Evolutionary conservation across 1,140 invertebrate genomes (phyloP).

Genomic region (Magallana ariakensis): DNA sequence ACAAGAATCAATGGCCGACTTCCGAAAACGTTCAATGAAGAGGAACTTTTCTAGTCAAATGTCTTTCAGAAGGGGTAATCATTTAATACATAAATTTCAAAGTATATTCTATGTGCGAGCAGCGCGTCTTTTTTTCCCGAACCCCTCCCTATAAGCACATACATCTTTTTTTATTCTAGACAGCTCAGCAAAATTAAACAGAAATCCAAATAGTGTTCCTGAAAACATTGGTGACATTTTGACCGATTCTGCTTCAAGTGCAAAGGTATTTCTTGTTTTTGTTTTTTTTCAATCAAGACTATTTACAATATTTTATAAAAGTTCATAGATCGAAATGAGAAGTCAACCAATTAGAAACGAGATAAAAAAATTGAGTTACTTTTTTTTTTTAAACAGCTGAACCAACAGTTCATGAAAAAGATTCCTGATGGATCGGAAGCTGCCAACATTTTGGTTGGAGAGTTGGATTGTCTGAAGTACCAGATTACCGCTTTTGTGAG

Average conservation of each 20-base stretch:
- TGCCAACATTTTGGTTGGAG: constrained; percentile 97
- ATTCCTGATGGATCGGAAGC: constrained; percentile 98
- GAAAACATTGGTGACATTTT: constrained; percentile 67
- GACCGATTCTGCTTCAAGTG: constrained; percentile 67
- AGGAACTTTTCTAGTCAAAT: constrained; percentile 66
- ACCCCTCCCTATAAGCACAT: not conserved
- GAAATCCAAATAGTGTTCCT: constrained; percentile 54
- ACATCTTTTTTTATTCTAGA: not conserved
- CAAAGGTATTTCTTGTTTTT: constrained; percentile 61
- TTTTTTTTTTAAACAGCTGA: constrained; percentile 65
- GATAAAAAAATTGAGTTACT: not conserved
- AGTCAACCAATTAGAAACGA: not conserved
- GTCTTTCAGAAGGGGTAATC: not conserved
- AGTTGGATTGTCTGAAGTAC: constrained; percentile 94
- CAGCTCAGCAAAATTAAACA: constrained; percentile 38
- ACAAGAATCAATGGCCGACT: constrained; percentile 52
- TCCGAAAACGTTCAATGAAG: constrained; percentile 66
- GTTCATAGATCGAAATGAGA: not conserved
- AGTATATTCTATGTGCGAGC: not conserved
- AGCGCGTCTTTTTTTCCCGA: too few species aligned
- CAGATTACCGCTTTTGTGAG: constrained; percentile 93
- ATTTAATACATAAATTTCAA: not conserved
- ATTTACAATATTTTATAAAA: not conserved
- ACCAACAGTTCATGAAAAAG: constrained; percentile 83
- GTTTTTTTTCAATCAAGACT: not conserved